A percentile compares a stretch with the other conserved stretches of the same genome.
Evolutionary conservation across 2,113 vertebrate genomes (phyloP).

Genomic region (Zosterops borbonicus): DNA sequence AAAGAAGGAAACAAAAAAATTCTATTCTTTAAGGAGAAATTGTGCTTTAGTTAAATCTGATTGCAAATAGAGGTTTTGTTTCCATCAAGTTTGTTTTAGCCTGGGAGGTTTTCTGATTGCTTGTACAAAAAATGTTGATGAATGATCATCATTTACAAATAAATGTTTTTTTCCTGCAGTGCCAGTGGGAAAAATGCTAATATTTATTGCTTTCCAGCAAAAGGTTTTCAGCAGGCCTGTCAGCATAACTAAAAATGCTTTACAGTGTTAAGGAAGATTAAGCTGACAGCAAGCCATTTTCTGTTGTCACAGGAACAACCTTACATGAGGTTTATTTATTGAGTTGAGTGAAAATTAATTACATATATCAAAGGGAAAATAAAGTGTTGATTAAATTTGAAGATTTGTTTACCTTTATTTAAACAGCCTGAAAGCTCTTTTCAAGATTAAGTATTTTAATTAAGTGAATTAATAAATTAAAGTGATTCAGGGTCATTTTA

Average conservation of each 20-base stretch:
- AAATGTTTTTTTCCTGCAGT: slow-evolving; percentile 54
- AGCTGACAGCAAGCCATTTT: slow-evolving; percentile 64
- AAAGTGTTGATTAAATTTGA: slow-evolving; percentile 70
- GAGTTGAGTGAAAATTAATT: slow-evolving; percentile 66
- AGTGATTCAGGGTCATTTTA: slow-evolving; percentile 64
- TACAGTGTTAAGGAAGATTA: slow-evolving; percentile 62
- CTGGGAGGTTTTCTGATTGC: slow-evolving; percentile 28
- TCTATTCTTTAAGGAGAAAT: neutral
- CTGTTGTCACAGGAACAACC: slow-evolving; percentile 63
- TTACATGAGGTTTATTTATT: slow-evolving; percentile 67
- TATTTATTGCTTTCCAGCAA: slow-evolving; percentile 63
- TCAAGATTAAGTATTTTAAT: slow-evolving; percentile 70
- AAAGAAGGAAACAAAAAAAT: neutral
- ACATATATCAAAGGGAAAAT: slow-evolving; percentile 66
- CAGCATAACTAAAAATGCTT: slow-evolving; percentile 61
- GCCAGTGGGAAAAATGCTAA: slow-evolving; percentile 47
- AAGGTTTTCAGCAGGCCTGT: slow-evolving; percentile 58
- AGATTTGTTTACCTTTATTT: slow-evolving; percentile 69
- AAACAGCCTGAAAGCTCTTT: slow-evolving; percentile 65
- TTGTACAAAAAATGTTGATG: slow-evolving; percentile 54
- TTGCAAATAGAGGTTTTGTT: neutral
- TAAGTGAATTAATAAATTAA: slow-evolving; percentile 71
- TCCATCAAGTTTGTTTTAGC: slow-evolving; percentile 18
- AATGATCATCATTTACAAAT: slow-evolving; percentile 63
- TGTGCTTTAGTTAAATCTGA: neutral